Conservation (phyloP, 2,113 vertebrate species). For the Entomyzon cyanotis region DNA sequence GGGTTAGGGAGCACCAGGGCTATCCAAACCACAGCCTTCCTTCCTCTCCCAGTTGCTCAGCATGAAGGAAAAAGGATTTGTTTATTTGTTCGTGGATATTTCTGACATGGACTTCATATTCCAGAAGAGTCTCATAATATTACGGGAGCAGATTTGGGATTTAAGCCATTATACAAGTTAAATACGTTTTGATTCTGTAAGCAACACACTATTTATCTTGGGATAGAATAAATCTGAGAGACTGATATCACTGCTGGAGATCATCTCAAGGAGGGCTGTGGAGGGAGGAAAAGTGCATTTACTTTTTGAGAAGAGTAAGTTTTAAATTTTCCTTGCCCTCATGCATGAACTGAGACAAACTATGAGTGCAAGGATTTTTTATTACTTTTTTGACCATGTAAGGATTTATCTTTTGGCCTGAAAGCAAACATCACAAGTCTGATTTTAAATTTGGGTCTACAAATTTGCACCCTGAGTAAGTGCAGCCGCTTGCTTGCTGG, state of each 20-base stretch:
- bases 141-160: neutral
- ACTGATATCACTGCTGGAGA: neutral
- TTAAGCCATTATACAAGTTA: conserved; percentile 47
- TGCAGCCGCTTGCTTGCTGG: neutral
- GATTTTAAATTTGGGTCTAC: neutral
- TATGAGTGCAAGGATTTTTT: neutral
- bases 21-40: neutral
- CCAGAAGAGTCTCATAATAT: neutral
- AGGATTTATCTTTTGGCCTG: neutral
- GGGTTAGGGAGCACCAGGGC: neutral
- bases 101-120: conserved; percentile 9
- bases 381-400: conserved; percentile 4
- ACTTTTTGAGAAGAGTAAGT: neutral
- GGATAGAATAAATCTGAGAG: conserved; percentile 48
- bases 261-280: neutral
- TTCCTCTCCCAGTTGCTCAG: neutral
- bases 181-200: conserved; percentile 40
- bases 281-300: neutral
- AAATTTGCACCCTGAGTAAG: neutral
- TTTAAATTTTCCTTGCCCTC: neutral
- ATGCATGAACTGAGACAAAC: neutral
- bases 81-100: conserved; percentile 23
- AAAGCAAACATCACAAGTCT: neutral
- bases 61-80: neutral
- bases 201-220: conserved; percentile 47